Conservation (phyloP, 2,888 invertebrate genomes). For the Artemia sinica region DNA sequence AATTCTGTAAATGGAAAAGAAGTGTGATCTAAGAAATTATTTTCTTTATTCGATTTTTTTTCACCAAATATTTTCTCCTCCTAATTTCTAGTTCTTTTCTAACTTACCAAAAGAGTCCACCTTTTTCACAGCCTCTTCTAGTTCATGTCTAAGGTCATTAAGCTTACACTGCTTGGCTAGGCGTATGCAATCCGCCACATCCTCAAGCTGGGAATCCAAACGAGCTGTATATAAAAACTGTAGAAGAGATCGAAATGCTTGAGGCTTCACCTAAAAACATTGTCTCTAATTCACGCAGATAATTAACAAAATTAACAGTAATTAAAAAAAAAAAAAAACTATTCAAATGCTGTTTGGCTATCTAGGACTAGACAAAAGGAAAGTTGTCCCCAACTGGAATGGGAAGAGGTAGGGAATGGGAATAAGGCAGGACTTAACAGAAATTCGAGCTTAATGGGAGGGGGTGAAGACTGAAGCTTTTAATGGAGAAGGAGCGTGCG, state of each 20-base stretch:
- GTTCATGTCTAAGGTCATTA: conserved; percentile 28
- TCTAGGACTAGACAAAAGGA: too few species aligned
- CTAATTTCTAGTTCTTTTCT: too few species aligned
- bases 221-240: conserved; percentile 36
- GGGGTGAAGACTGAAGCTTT: too few species aligned
- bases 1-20: too few species aligned
- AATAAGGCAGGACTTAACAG: too few species aligned
- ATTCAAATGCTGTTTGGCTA: not conserved
- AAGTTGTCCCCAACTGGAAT: too few species aligned
- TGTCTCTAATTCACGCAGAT: not conserved
- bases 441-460: too few species aligned
- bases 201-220: conserved; percentile 31
- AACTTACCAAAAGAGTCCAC: conserved; percentile 30
- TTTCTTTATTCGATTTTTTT: too few species aligned
- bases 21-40: too few species aligned
- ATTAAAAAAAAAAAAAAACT: conserved; percentile 22
- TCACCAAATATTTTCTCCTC: too few species aligned
- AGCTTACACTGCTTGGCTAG: conserved; percentile 34
- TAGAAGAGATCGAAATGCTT: conserved; percentile 32
- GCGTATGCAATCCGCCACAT: conserved; percentile 31
- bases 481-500: too few species aligned
- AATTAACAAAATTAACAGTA: not conserved
- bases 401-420: too few species aligned
- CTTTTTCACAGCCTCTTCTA: conserved; percentile 31
- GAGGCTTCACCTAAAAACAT: conserved; percentile 30